Evolutionary conservation across 1,140 invertebrate genomes (phyloP).

Genomic region (Bradynema listronoti): DNA sequence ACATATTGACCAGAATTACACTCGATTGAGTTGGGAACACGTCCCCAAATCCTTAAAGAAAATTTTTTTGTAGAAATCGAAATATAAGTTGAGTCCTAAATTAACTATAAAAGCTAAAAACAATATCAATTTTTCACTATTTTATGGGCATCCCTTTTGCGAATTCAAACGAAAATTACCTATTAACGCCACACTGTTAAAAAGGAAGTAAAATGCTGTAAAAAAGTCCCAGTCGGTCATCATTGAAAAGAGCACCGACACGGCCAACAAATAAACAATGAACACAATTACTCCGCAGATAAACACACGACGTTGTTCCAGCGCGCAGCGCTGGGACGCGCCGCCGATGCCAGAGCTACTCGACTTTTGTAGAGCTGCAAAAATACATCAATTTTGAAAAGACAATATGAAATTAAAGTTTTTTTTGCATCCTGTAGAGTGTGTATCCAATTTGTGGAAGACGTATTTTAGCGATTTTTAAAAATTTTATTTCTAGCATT

Average conservation of each 20-base stretch:
- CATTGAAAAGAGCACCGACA: conserved; percentile 28
- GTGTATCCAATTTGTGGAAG: too few relatives aligned
- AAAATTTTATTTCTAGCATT: too few relatives aligned
- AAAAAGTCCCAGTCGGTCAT: conserved; percentile 43
- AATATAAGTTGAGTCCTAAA: not conserved
- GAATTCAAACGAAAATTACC: conserved; percentile 31
- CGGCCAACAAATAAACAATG: conserved; percentile 41
- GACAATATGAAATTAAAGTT: too few relatives aligned
- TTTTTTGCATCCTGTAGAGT: too few relatives aligned
- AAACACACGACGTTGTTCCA: conserved; percentile 49
- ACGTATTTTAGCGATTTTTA: too few relatives aligned
- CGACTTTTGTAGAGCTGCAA: too few relatives aligned
- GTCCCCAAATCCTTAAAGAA: conserved; percentile 44
- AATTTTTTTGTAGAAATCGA: not conserved
- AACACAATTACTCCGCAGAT: conserved; percentile 47
- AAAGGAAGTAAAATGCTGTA: conserved; percentile 52
- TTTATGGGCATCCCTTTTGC: too few relatives aligned
- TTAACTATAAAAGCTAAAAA: not conserved
- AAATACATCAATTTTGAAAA: too few relatives aligned
- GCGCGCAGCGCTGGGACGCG: conserved; percentile 13
- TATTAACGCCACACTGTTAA: conserved; percentile 49
- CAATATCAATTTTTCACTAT: not conserved
- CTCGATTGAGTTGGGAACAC: conserved; percentile 44
- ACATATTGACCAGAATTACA: conserved; percentile 46
- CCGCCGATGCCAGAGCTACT: conserved; percentile 2